Evolutionary conservation across 2,797 vertebrate species (phyloP).

Genomic region (Anguilla obscura): DNA sequence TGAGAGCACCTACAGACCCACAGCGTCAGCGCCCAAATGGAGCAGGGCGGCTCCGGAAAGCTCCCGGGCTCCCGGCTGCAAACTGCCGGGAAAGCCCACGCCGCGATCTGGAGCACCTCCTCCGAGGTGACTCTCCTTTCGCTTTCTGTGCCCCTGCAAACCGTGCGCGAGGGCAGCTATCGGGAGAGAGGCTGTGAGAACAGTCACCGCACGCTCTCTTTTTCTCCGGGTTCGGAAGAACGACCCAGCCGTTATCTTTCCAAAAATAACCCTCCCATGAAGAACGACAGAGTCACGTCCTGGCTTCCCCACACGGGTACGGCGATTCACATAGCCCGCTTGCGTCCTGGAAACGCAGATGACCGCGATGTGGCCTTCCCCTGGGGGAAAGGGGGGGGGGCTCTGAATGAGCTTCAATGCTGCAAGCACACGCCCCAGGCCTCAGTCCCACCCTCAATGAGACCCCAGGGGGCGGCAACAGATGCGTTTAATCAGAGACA

Average conservation of each 20-base stretch:
- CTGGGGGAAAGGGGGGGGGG: neutral
- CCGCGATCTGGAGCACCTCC: slow-evolving; percentile 38
- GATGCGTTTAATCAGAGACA: neutral
- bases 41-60: neutral
- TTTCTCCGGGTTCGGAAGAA: neutral
- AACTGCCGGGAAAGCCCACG: slow-evolving; percentile 51
- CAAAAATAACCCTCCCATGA: neutral
- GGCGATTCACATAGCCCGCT: neutral
- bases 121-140: slow-evolving; percentile 54
- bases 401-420: neutral
- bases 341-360: neutral
- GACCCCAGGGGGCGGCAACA: neutral
- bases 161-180: neutral
- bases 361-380: neutral
- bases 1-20: slow-evolving; percentile 2
- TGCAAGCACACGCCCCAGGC: neutral
- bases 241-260: neutral
- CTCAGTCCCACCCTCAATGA: neutral
- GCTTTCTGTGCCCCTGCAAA: slow-evolving; percentile 60
- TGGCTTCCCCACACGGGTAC: neutral
- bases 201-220: neutral
- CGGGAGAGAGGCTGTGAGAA: neutral
- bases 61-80: slow-evolving; percentile 42
- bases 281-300: neutral
- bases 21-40: slow-evolving; percentile 67